These are phyloP conservation scores for Peribatodes rhomboidaria DNA, from an alignment of 2,888 invertebrate genomes.

Conservation along the genomic window DNA sequence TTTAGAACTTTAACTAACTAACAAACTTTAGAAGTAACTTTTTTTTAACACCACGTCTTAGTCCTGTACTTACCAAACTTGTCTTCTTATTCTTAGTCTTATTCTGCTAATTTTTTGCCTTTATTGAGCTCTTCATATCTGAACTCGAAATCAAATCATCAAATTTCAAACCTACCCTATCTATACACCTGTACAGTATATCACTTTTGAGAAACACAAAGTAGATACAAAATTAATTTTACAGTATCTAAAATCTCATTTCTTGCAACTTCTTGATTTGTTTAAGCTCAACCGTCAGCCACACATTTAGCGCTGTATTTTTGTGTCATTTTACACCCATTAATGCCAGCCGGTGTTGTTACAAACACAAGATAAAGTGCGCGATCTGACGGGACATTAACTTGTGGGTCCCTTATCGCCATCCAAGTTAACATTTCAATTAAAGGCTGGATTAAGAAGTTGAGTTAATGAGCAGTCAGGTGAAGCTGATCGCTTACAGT, in stretches of 20 bases:
- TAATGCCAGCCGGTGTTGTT: conserved; percentile 56
- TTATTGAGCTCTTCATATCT: background rate
- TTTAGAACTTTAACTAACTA: too few relatives aligned
- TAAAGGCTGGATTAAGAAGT: conserved; percentile 56
- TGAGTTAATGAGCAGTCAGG: conserved; percentile 69
- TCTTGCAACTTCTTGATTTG: background rate
- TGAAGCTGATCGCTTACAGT: conserved; percentile 67
- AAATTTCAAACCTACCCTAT: too few relatives aligned
- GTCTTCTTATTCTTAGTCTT: too few relatives aligned
- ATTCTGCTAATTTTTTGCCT: background rate
- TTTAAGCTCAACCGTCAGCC: conserved; percentile 6
- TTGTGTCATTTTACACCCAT: conserved; percentile 57
- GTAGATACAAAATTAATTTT: background rate
- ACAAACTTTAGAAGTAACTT: too few relatives aligned
- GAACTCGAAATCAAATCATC: background rate
- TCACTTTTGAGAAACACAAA: background rate
- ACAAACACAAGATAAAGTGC: conserved; percentile 59
- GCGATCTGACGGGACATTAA: conserved; percentile 70
- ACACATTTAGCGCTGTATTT: conserved; percentile 6
- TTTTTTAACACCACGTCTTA: too few relatives aligned
- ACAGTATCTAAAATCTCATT: background rate
- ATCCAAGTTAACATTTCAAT: conserved; percentile 79
- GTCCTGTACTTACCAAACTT: background rate
- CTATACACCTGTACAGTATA: background rate
- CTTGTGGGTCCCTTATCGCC: conserved; percentile 67